Evolutionary conservation across 2,113 vertebrate genomes (phyloP), one percentile per base, ranked within the genome.

Genomic region (Chaetodon auriga): DNA sequence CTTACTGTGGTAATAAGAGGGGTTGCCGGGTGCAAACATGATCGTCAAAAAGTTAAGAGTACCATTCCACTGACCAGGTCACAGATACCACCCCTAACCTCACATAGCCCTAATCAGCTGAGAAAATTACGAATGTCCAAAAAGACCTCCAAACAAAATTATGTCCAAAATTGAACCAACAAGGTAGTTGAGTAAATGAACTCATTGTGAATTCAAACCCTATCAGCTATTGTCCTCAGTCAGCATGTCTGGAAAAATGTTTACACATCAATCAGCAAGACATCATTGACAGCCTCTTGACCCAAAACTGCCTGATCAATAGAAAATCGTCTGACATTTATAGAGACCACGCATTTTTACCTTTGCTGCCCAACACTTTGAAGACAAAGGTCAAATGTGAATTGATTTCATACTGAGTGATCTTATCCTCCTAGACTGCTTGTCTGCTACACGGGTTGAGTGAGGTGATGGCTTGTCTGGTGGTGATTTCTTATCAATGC

Each of bases 1-100:
- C 73, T 72, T 23, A 57, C 80, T 60, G 41, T 64, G 70, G 90
- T 81, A 79, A 87, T 48, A 71, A 25, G 41, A 74, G 64, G 38
- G 78, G 19, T 75, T 58, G 15, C 14, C 3, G 6, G 72, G 81
- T 30, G 63, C 58, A 80, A 72, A 75, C 41, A 69, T 55, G 45
- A 55, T 25, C 12, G 21, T 62, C n/a, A 71, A 78, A 75, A 72
- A 51, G 60, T 72, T 23, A n/a, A 75, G 61, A 76, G 5, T 75
- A 7, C 58, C 54, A 23, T 48, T 53, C 9, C 36, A 62, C 16
- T 36, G 18, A 58, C 13, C 65, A 65, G 18, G 53, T 78, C 41
- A 23, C 25, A 35, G 46, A 75, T 38, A 49, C 2, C 6, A 62
- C 49, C 16, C 4, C 38, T 75, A 68, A 76, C 21, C 61, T 62